Conservation (phyloP, 2,797 vertebrate species). For the Diglossa cyanea region DNA sequence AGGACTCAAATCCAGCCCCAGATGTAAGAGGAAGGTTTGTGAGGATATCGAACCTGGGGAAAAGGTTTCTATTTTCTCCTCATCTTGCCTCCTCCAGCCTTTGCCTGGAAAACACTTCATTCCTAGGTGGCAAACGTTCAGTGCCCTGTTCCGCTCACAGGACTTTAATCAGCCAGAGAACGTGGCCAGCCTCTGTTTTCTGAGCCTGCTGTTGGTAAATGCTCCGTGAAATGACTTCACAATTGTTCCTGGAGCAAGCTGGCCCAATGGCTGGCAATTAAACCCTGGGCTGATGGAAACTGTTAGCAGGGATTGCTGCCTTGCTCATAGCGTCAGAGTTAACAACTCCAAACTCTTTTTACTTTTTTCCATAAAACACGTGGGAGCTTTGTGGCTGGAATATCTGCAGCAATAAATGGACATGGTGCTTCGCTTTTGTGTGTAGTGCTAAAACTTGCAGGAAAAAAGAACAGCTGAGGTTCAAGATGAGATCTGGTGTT, state of each 20-base stretch:
- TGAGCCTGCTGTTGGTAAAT: slow-evolving; percentile 66
- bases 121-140: background rate
- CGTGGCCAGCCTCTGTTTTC: background rate
- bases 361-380: slow-evolving; percentile 47
- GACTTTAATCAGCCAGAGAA: background rate
- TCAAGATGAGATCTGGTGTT: background rate
- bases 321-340: slow-evolving; percentile 39
- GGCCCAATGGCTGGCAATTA: slow-evolving; percentile 59
- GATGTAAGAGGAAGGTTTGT: background rate
- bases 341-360: slow-evolving; percentile 62
- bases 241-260: slow-evolving; percentile 67
- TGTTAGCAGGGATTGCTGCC: slow-evolving; percentile 55
- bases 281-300: slow-evolving; percentile 57
- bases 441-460: background rate
- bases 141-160: background rate
- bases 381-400: slow-evolving; percentile 41
- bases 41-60: background rate
- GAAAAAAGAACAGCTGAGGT: background rate
- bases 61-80: background rate
- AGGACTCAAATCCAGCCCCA: background rate
- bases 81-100: background rate
- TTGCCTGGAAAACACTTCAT: slow-evolving; percentile 23
- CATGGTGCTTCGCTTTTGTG: slow-evolving; percentile 32
- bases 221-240: slow-evolving; percentile 63
- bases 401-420: slow-evolving; percentile 55